A percentile compares a stretch with the other conserved stretches of the same genome.
Evolutionary conservation across 2,797 vertebrate genomes (phyloP).

Genomic region (Neopelma chrysocephalum): DNA sequence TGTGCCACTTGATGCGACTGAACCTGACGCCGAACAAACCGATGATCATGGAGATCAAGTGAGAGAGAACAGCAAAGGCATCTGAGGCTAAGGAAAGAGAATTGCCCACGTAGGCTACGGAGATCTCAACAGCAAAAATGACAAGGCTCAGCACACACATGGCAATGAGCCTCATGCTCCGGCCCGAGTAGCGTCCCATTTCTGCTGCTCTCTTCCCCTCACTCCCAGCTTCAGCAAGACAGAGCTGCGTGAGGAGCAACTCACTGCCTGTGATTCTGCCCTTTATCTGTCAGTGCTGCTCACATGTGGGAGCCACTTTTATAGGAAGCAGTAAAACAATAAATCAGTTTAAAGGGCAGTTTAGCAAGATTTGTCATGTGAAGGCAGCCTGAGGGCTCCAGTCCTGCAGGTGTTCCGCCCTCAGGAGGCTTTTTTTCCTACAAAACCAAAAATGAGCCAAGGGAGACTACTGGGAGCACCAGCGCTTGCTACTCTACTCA

Average conservation of each 20-base stretch:
- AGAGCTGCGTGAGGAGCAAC: not conserved
- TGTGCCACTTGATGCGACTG: conserved; percentile 66
- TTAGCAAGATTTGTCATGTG: conserved; percentile 53
- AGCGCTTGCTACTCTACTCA: not conserved
- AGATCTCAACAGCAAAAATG: conserved; percentile 71
- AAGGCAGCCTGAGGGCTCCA: not conserved
- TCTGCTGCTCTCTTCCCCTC: not conserved
- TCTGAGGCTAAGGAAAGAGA: conserved; percentile 79
- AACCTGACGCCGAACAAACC: conserved; percentile 61
- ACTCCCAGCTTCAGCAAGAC: not conserved
- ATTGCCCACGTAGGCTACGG: conserved; percentile 67
- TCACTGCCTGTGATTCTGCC: not conserved
- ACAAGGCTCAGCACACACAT: conserved; percentile 64
- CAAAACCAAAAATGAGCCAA: not conserved
- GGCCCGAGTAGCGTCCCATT: conserved; percentile 78
- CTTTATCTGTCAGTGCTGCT: conserved; percentile 31
- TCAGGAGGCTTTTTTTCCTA: not conserved
- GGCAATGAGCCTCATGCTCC: conserved; percentile 70
- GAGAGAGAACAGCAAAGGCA: conserved; percentile 77
- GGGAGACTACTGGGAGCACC: not conserved
- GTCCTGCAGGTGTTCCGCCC: not conserved
- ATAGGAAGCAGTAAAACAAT: conserved; percentile 78
- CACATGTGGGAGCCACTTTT: conserved; percentile 65
- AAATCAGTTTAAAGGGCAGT: conserved; percentile 78
- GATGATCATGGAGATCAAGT: conserved; percentile 77